phyloP scores from a whole-genome alignment of 2,797 vertebrate genomes.

The Clarias laeviceps region DNA sequence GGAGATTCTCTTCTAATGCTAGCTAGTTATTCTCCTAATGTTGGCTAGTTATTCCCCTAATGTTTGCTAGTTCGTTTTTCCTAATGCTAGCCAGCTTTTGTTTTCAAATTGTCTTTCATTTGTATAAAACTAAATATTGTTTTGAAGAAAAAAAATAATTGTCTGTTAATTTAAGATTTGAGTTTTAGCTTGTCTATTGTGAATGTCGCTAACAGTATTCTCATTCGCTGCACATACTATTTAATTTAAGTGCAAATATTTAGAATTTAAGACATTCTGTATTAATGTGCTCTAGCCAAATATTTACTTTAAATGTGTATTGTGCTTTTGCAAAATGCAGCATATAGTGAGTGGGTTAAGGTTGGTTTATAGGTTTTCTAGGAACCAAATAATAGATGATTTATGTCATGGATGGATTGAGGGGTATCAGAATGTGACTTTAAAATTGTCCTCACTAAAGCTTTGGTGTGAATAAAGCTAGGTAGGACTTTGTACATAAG shows the following conservation, averaged over 20 bases:
- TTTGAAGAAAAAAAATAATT: neutral
- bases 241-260: neutral
- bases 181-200: neutral
- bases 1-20: neutral
- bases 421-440: conserved; percentile 46
- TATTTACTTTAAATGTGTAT: neutral
- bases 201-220: neutral
- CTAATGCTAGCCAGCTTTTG: neutral
- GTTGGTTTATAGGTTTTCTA: neutral
- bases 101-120: neutral
- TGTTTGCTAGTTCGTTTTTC: neutral
- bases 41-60: neutral
- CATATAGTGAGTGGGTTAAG: neutral
- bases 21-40: neutral
- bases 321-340: neutral
- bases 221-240: neutral
- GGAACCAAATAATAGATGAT: conserved; percentile 10
- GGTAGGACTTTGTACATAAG: conserved; percentile 67
- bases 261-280: neutral
- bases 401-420: neutral
- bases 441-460: conserved; percentile 62
- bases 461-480: conserved; percentile 69
- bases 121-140: neutral
- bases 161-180: neutral
- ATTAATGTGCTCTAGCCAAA: neutral